These are phyloP conservation scores for Astreopora myriophthalma DNA, from an alignment of 64 coral and sea anemone species.

Conservation along the genomic window DNA sequence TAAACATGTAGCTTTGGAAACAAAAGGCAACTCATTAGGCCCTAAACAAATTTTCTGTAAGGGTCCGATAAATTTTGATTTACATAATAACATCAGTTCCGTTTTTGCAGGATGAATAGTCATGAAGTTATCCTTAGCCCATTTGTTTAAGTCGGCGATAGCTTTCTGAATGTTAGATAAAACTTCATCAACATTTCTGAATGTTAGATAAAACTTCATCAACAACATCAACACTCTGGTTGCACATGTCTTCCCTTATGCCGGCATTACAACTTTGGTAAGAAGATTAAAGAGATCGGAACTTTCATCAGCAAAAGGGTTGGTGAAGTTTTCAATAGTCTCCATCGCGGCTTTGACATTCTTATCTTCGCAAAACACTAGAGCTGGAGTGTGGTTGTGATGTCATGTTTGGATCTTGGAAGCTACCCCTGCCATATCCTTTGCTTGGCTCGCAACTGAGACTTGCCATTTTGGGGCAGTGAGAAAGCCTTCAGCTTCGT, in stretches of 20 bases:
- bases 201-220: too few relatives aligned
- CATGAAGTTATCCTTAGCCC: too few relatives aligned
- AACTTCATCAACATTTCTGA: too few relatives aligned
- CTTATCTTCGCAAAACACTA: constrained; percentile 8
- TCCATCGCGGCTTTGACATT: constrained; percentile 11
- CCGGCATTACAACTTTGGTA: constrained; percentile 43
- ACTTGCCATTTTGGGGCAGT: constrained; percentile 24
- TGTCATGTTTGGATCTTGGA: constrained; percentile 22
- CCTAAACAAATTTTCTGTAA: too few relatives aligned
- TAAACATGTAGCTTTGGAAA: too few relatives aligned
- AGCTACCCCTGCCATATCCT: constrained; percentile 30
- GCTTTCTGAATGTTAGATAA: too few relatives aligned
- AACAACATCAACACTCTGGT: too few relatives aligned
- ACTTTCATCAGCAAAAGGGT: constrained; percentile 13
- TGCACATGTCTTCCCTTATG: background rate
- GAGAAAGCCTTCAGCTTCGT: constrained; percentile 1
- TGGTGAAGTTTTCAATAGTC: constrained; percentile 7
- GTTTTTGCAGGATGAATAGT: too few relatives aligned
- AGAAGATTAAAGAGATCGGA: constrained; percentile 32
- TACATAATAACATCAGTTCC: too few relatives aligned
- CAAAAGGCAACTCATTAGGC: too few relatives aligned
- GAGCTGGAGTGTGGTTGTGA: constrained; percentile 18
- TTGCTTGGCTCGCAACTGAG: constrained; percentile 30
- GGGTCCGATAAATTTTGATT: too few relatives aligned
- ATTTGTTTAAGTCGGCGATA: too few relatives aligned